Base-by-base conservation (phyloP, 2,113 vertebrate genomes). In the Podarcis raffonei region DNA sequence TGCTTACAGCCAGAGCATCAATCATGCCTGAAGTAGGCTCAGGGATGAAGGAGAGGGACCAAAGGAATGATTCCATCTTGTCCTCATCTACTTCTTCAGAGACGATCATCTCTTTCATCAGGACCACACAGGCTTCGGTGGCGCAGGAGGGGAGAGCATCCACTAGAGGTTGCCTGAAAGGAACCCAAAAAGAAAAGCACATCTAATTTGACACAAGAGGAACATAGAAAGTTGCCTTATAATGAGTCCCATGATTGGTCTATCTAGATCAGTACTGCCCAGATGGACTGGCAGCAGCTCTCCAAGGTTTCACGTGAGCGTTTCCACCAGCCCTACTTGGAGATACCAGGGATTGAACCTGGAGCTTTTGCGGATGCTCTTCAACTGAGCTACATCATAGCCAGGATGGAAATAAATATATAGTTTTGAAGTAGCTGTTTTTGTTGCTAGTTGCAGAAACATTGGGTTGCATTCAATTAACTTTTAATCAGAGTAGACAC, bases 61-160 rank as follows among this genome's bases (percentile, higher is more conserved):
- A 96, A 32, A 99, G 97, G 89, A 97, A 97, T 23, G 95, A 91
- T 5, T 96, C 93, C 16, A 87, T 81, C 92, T 94, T 96, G 1
- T 97, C 97, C 13, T 95, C 95, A 37, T 98, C 98, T 4, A 97
- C 80, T 93, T 98, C 97, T 84, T 91, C 90, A 0, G 92, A 96
- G 86, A 75, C 57, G 78, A 98, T 94, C 12, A 98, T 96, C 76
- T 97, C 97, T 65, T 92, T 97, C 96, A 97, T 96, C 74, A 98
- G 94, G 9, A 95, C 5, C 81, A 98, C 90, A 81, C 98, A 98
- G 27, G 95, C 95, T 93, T 98, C 98, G 5, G 97, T 97, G 79
- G 97, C 97, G 92, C 98, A 98, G 7, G 97, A 96, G 25, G 97
- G 96, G 81, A 99, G 95, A 37, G 97, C 97, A 16, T 98, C 98